Base-by-base conservation (phyloP, 2,113 vertebrate genomes). In the Panthera tigris region DNA sequence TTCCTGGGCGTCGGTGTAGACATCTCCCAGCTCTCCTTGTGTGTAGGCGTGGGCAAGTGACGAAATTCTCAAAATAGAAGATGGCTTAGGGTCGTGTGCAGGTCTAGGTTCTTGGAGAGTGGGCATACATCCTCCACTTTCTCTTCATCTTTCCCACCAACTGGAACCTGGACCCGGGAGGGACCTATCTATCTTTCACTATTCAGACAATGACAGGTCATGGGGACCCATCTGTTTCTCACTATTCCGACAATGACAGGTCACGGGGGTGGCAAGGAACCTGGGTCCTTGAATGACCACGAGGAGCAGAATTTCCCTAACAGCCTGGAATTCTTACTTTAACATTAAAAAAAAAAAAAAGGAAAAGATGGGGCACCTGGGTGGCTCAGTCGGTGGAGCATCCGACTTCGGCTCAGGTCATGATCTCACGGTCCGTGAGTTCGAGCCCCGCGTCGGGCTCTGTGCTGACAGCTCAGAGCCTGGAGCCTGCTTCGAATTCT, bases 31-130 rank as follows among this genome's bases (percentile, higher is more conserved):
- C 12, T 39, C 71, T 74, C 7, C 55, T 68, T 63, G 10, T 5
- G 39, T 5, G 79, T 33, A 81, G 13, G 5, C 45, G 52, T 52
- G 21, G 50, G 57, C 87, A 94, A 50, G 25, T 36, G 71, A 69
- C 65, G 79, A 52, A 39, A 36, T 80, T 74, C 78, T 80, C 68
- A 69, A 81, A 96, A 39, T 48, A 76, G 39, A 85, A 73, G 41
- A n/a, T 18, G 23, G 2, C 55, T 66, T 61, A 48, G 23, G 55
- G 15, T 45, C 61, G 21, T 41, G 6, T 13, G n/a, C 65, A 52
- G 55, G 48, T 33, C 57, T 55, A 23, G 41, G 69, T 66, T 65
- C 25, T 78, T 41, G 31, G 25, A 88, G n/a, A 39, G 21, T 29
- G 23, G 25, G 0, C 7, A 23, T 27, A 81, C 18, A 4, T 78